Base-by-base conservation (phyloP, 2,113 vertebrate genomes). In the Eulemur rufifrons region DNA sequence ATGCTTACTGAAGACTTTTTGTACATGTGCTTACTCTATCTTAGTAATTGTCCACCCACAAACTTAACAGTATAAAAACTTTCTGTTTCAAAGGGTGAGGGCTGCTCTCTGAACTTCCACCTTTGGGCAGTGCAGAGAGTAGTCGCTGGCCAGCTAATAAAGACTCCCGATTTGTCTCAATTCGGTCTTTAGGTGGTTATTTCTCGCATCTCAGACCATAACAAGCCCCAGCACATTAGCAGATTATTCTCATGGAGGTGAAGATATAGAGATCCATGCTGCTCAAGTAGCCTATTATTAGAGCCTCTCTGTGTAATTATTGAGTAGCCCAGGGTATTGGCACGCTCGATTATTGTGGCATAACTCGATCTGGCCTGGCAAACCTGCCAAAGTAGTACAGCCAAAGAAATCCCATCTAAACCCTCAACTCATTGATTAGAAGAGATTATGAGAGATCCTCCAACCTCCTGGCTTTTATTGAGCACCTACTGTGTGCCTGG, bases 221-320 rank as follows among this genome's bases (percentile, higher is more conserved):
- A 42, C 5, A 96, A 98, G 45, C 91, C n/a, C 77, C 71, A 59
- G 69, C 2, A 87, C 4, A 3, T 97, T 89, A 95, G 14, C 1
- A 15, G 82, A 45, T 93, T 95, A 95, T 89, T 86, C 56, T 83
- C 47, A 14, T 4, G 50, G 71, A 92, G 69, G 52, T 39, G 32
- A 20, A 34, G 45, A 56, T 73, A 91, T n/a, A n/a, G 45, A 29
- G 91, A 94, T 78, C 6, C 9, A 45, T 37, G 59, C 29, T 29
- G 18, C 69, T 91, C 42, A 82, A n/a, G 4, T 45, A 25, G n/a
- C 71, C 86, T 92, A 5, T 95, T 78, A 52, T 89, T 47, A 93
- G 66, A 89, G 86, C 14, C 34, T 74, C 29, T 56, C 50, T 8
- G 64, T 21, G 29, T 25, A 63, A 77, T 85, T 66, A 47, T 32